Base-by-base conservation (phyloP, 2,888 invertebrate species). In the Acleris literana region DNA sequence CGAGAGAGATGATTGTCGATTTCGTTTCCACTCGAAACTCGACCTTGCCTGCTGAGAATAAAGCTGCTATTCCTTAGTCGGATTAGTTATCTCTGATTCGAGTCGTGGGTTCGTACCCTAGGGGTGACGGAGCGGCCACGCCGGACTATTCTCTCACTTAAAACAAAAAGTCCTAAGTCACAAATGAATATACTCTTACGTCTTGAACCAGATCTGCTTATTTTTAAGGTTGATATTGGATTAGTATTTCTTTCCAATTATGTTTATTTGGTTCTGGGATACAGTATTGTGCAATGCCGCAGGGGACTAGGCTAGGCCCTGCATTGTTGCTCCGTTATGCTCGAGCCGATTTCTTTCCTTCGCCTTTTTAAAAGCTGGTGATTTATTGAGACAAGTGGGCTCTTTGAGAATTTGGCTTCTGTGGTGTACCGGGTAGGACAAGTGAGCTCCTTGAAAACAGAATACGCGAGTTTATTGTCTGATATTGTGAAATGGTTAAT, bases 251-350 rank as follows among this genome's bases (percentile, higher is more conserved):
- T n/a, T 64, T 46, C 7, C 4, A 39, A 5, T 39, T 5, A 25
- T n/a, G 33, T 78, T 76, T 71, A 75, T 77, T 75, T 77, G 78
- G 79, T 76, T 70, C 73, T 77, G 76, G 77, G 76, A 73, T 17
- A n/a, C 74, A 75, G 81, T 79, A 82, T 86, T 86, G 86, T 82
- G 82, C 78, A 83, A 83, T 79, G 75, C 80, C 75, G 76, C 80
- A 76, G 81, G 83, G 80, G 78, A 81, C 76, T 75, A 74, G 71
- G 78, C 76, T 75, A 74, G 71, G 78, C 78, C 77, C 76, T 79
- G 78, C 77, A 80, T 79, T 76, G 80, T 81, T 78, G 77, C 72
- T 73, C 72, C 73, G 74, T 81, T 81, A 76, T 72, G 64, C 69
- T 73, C 60, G 64, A 69, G 69, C 68, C 62, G 60, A 72, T 74